Percentiles rank a stretch among this genome's conserved stretches.
Conservation (phyloP, 2,113 vertebrate species). For the Tragelaphus imberbis region DNA sequence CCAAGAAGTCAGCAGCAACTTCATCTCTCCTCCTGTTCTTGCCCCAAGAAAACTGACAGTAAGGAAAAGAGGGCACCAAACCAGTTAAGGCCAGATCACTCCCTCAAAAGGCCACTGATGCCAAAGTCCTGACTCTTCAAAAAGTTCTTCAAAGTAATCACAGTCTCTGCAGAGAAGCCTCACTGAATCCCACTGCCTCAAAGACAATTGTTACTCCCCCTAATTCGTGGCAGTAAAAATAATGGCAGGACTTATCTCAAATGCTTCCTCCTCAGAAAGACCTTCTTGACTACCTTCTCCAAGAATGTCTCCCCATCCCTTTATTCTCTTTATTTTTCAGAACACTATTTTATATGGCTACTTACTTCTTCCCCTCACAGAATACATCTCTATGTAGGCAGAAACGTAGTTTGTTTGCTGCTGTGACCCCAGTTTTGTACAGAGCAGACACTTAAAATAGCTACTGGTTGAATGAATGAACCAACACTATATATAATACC, state of each 20-base stretch:
- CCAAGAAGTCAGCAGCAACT: neutral
- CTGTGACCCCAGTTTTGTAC: neutral
- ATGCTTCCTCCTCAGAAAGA: neutral
- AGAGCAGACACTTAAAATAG: neutral
- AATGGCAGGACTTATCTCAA: neutral
- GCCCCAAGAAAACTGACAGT: neutral
- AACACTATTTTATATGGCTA: neutral
- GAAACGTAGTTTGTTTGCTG: neutral
- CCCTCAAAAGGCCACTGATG: neutral
- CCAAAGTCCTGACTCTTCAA: constrained; percentile 4
- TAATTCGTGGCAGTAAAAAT: neutral
- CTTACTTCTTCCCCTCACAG: neutral
- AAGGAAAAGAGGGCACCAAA: neutral
- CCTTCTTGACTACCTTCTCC: neutral
- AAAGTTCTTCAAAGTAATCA: neutral
- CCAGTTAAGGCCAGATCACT: neutral
- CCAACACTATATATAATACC: neutral
- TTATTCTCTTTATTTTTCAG: neutral
- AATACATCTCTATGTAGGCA: neutral
- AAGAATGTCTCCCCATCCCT: neutral
- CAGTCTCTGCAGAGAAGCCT: neutral
- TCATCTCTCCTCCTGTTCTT: neutral
- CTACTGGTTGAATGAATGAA: neutral
- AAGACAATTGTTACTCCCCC: neutral
- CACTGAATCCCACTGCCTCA: neutral